Evolutionary conservation across 2,888 invertebrate species (phyloP).

Genomic region (Eupithecia insigniata): DNA sequence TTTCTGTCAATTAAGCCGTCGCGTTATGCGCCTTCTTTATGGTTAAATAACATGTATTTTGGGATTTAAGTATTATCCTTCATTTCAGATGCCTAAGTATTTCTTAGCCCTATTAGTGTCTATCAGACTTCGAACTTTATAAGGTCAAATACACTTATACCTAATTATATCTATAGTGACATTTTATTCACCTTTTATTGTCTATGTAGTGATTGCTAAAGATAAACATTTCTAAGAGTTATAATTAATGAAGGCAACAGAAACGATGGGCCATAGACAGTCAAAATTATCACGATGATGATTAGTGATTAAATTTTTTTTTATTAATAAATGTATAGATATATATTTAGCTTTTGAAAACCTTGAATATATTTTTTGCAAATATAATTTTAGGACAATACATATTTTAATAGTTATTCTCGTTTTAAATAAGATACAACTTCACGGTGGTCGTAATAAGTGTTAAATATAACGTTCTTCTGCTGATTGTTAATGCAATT

Average conservation of each 20-base stretch:
- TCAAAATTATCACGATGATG: not conserved
- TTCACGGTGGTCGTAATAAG: slow-evolving; percentile 31
- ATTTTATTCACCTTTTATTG: not conserved
- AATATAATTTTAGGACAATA: not conserved
- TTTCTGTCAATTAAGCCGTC: slow-evolving; percentile 8
- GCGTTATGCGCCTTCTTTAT: not conserved
- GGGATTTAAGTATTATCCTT: not conserved
- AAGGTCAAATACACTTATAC: not conserved
- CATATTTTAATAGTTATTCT: not conserved
- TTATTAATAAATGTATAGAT: not conserved
- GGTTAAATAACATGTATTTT: not conserved
- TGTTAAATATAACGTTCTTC: slow-evolving; percentile 25
- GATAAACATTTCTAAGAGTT: not conserved
- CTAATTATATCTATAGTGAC: no score
- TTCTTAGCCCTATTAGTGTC: slow-evolving; percentile 6
- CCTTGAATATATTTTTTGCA: not conserved
- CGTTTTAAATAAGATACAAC: not conserved
- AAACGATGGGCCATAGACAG: not conserved
- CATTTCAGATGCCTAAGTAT: not conserved
- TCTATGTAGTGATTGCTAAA: not conserved
- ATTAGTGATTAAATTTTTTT: no score
- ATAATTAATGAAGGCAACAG: not conserved
- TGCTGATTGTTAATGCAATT: slow-evolving; percentile 39
- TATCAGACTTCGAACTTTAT: not conserved
- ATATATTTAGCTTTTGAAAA: not conserved